Evolutionary conservation across 2,888 invertebrate genomes (phyloP), one percentile per base, ranked within the genome.

Genomic region (Tetragonisca angustula): DNA sequence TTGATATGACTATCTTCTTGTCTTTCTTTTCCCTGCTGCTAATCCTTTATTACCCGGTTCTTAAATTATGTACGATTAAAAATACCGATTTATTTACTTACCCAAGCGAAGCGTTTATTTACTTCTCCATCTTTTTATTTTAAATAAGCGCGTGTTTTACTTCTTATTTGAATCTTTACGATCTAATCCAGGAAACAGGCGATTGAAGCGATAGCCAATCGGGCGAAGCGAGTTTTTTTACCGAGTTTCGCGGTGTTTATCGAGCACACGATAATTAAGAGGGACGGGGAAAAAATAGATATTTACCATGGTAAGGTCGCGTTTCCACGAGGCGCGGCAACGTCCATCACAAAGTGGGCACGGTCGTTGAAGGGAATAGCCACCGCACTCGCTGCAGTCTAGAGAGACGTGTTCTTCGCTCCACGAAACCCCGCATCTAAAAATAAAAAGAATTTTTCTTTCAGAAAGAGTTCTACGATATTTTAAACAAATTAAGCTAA

Each of bases 371-470:
- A 97, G 95, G 78, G 97, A 96, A 92, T 97, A 97, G 76, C 97
- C 97, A 65, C 97, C 97, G 93, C 97, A 98, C 94, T 98, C 97
- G 71, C 96, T 95, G 94, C 97, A 98, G 93, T 97, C 97, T 69
- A 97, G 95, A 15, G 97, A 97, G 65, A 97, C 97, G 93, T 97
- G 97, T 90, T 97, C 96, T 92, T 97, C 97, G 90, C 96, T 96
- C 97, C 97, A 98, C 89, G 97, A 97, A 49, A 97, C 97, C 74
- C 97, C 97, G 94, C 97, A 98, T 91, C 96, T 96, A 93, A 36
- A 94, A 92, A 80, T 32, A 78, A 71, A 87, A 81, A 24, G 65
- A 50, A 3, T n/a, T 17, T 43, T 54, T 32, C 4, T 24, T 70
- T 43, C 17, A 64, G 32, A 76, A 76, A 4, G 15, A 11, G 43